Conservation (phyloP, 2,888 invertebrate species). For the Macrophya annulata region DNA sequence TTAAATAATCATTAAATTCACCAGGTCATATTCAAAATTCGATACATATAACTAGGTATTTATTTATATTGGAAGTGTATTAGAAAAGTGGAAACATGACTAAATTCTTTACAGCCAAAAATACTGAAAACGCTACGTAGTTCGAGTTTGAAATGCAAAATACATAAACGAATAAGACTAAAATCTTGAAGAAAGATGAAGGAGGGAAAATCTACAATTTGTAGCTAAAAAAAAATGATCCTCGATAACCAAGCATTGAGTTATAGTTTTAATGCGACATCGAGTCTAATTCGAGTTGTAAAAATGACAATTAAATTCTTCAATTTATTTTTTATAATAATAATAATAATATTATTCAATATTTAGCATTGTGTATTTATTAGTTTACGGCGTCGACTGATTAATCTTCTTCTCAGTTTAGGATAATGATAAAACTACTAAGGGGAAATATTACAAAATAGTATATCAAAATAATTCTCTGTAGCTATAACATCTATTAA, state of each 20-base stretch:
- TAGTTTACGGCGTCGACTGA: conserved; percentile 46
- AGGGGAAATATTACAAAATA: conserved; percentile 44
- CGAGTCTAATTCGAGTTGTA: conserved; percentile 24
- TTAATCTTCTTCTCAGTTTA: not conserved
- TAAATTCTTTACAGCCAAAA: conserved; percentile 44
- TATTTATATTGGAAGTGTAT: not conserved
- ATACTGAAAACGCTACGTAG: conserved; percentile 33
- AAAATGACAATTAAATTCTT: conserved; percentile 32
- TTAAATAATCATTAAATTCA: not conserved
- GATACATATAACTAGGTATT: not conserved
- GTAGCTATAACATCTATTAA: conserved; percentile 39
- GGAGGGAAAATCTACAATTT: not conserved
- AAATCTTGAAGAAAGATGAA: not conserved
- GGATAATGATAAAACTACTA: conserved; percentile 30
- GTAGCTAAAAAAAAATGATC: conserved; percentile 3
- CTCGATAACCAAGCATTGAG: not conserved
- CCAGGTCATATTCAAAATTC: not conserved
- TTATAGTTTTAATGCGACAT: conserved; percentile 20
- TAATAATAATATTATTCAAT: conserved; percentile 40
- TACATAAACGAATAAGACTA: conserved; percentile 19
- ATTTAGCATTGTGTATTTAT: conserved; percentile 45
- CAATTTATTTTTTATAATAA: conserved; percentile 4
- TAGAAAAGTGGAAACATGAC: conserved; percentile 21
- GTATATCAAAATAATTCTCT: conserved; percentile 54
- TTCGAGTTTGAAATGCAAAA: conserved; percentile 20